Evolutionary conservation across 2,888 invertebrate genomes (phyloP).

Genomic region (Eupithecia centaureata): DNA sequence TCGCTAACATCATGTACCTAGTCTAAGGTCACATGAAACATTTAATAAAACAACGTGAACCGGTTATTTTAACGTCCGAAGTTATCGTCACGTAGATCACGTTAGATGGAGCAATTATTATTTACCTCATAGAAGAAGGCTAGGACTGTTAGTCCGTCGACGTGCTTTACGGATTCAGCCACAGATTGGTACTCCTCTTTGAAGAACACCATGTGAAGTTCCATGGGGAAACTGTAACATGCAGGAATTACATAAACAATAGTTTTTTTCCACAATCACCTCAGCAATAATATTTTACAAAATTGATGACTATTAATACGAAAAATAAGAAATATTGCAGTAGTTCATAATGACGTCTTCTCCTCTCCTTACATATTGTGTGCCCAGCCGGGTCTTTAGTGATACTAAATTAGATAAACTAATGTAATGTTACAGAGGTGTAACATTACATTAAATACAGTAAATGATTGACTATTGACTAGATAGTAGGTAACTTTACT

Average conservation of each 20-base stretch:
- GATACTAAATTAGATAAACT: too few species aligned
- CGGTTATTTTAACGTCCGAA: slow-evolving; percentile 8
- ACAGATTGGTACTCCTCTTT: slow-evolving; percentile 86
- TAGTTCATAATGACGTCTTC: too few species aligned
- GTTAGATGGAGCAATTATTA: slow-evolving; percentile 32
- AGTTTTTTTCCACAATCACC: too few species aligned
- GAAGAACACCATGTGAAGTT: slow-evolving; percentile 91
- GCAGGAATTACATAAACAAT: background rate
- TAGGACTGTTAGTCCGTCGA: slow-evolving; percentile 90
- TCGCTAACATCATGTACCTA: background rate
- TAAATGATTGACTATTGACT: too few species aligned
- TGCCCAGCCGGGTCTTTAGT: too few species aligned
- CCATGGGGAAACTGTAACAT: slow-evolving; percentile 86
- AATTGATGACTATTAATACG: too few species aligned
- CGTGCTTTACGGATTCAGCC: slow-evolving; percentile 85
- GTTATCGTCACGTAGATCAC: slow-evolving; percentile 17
- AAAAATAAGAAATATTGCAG: too few species aligned
- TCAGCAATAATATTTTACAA: too few species aligned
- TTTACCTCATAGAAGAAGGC: slow-evolving; percentile 91
- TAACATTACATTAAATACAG: too few species aligned
- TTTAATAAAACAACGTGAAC: background rate
- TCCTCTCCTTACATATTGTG: too few species aligned
- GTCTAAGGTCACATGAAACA: slow-evolving; percentile 5
- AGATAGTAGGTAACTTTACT: too few species aligned
- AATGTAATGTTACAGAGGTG: too few species aligned